These are phyloP conservation scores for Calyptommatus sinebrachiatus DNA, from an alignment of 2,113 vertebrate genomes.

Conservation along the genomic window DNA sequence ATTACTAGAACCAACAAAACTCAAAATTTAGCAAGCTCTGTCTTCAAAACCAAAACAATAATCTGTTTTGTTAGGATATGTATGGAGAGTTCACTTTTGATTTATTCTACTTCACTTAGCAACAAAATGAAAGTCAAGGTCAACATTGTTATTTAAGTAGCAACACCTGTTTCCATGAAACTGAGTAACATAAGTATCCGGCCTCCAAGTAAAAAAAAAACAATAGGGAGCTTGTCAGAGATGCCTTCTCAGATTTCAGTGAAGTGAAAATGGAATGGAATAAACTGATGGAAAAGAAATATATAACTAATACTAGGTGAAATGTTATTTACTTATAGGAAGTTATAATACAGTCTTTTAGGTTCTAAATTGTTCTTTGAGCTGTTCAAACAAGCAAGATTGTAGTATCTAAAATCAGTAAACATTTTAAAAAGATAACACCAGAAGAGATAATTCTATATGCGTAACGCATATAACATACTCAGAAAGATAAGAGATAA, in stretches of 20 bases:
- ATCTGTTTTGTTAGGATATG: too few relatives aligned
- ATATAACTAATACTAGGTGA: background rate
- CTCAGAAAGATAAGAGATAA: too few relatives aligned
- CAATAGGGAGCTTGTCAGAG: too few relatives aligned
- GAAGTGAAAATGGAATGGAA: background rate
- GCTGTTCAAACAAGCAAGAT: background rate
- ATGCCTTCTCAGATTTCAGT: constrained; percentile 6
- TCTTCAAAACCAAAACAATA: too few relatives aligned
- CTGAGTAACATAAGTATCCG: background rate
- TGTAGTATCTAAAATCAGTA: background rate
- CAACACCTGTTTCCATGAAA: background rate
- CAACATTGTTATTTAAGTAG: background rate
- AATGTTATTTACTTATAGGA: background rate
- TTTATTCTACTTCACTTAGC: background rate
- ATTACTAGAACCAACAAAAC: too few relatives aligned
- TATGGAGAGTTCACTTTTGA: background rate
- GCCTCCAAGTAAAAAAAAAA: too few relatives aligned
- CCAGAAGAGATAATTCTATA: too few relatives aligned
- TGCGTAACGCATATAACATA: too few relatives aligned
- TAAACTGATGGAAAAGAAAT: background rate
- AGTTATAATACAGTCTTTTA: background rate
- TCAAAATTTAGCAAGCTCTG: too few relatives aligned
- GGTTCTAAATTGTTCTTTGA: background rate
- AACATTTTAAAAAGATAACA: too few relatives aligned
- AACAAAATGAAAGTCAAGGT: background rate